phyloP scores from a whole-genome alignment of 2,888 invertebrate genomes.

The Odontocolon sp. region DNA sequence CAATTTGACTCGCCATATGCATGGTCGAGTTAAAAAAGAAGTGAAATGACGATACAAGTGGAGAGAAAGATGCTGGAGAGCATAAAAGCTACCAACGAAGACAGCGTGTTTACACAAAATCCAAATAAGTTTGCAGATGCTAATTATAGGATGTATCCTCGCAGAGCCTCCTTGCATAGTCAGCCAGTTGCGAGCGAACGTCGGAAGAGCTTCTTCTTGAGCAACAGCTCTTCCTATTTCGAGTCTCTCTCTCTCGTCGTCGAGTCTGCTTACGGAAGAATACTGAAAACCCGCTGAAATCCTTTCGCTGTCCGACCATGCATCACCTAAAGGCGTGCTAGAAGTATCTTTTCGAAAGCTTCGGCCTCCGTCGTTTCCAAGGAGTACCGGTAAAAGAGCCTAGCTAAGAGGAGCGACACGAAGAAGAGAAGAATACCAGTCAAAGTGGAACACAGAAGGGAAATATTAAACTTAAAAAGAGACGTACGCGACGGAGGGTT shows the following conservation, averaged over 20 bases:
- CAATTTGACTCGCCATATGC: not conserved
- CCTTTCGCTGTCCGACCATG: conserved; percentile 31
- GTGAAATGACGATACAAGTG: not conserved
- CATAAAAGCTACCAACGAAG: not conserved
- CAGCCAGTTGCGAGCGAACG: conserved; percentile 12
- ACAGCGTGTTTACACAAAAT: not conserved
- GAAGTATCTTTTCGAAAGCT: conserved; percentile 39
- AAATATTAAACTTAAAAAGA: conserved; percentile 21
- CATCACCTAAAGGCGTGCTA: conserved; percentile 23
- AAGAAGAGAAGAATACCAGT: conserved; percentile 4
- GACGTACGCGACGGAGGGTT: not conserved
- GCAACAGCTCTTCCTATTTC: not conserved
- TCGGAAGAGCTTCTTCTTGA: conserved; percentile 26
- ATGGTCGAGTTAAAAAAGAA: not conserved
- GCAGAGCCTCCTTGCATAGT: conserved; percentile 1
- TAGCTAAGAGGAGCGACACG: conserved; percentile 13
- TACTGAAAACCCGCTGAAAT: conserved; percentile 2
- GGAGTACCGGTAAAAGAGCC: not conserved
- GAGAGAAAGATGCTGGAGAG: not conserved
- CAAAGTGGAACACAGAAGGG: conserved; percentile 19
- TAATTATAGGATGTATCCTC: conserved; percentile 23
- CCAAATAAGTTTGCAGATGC: not conserved
- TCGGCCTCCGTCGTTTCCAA: conserved; percentile 17
- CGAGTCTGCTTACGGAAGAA: conserved; percentile 2
- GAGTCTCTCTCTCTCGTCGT: conserved; percentile 19